phyloP scores from a whole-genome alignment of 2,888 invertebrate genomes.

The Timandra comae region DNA sequence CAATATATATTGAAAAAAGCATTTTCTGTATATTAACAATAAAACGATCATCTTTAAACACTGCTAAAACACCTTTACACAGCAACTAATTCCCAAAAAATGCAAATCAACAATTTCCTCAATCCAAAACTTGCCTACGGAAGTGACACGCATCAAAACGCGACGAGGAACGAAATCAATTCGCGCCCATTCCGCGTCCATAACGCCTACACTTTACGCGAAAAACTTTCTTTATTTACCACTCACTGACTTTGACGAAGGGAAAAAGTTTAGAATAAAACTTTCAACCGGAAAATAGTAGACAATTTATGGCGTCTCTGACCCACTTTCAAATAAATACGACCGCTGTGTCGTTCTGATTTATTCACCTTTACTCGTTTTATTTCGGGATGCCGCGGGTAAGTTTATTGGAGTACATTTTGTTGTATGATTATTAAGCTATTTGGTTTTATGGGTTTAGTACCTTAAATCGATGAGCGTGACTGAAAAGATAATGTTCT shows the following conservation, averaged over 20 bases:
- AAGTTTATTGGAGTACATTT: not conserved
- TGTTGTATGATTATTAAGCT: too few relatives aligned
- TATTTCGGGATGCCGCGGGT: slow-evolving; percentile 6
- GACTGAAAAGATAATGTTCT: too few relatives aligned
- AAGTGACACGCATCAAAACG: slow-evolving; percentile 15
- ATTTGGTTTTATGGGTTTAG: too few relatives aligned
- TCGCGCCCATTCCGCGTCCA: slow-evolving; percentile 41
- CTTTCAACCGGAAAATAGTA: slow-evolving; percentile 37
- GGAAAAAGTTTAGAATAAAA: slow-evolving; percentile 53
- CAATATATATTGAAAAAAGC: too few relatives aligned
- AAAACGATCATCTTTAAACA: too few relatives aligned
- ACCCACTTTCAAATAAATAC: slow-evolving; percentile 22
- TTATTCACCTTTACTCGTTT: slow-evolving; percentile 14
- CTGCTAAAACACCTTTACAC: too few relatives aligned
- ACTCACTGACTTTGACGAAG: slow-evolving; percentile 59
- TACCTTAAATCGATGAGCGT: too few relatives aligned
- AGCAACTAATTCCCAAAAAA: too few relatives aligned
- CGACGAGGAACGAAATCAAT: slow-evolving; percentile 34
- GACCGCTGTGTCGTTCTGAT: slow-evolving; percentile 5
- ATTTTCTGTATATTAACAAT: too few relatives aligned
- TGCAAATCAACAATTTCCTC: slow-evolving; percentile 2
- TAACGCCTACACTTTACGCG: slow-evolving; percentile 24
- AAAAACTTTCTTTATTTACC: slow-evolving; percentile 59
- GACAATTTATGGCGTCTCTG: slow-evolving; percentile 33
- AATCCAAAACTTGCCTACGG: slow-evolving; percentile 5